phyloP scores from a whole-genome alignment of 2,113 vertebrate genomes.

The Erythrocebus patas region DNA sequence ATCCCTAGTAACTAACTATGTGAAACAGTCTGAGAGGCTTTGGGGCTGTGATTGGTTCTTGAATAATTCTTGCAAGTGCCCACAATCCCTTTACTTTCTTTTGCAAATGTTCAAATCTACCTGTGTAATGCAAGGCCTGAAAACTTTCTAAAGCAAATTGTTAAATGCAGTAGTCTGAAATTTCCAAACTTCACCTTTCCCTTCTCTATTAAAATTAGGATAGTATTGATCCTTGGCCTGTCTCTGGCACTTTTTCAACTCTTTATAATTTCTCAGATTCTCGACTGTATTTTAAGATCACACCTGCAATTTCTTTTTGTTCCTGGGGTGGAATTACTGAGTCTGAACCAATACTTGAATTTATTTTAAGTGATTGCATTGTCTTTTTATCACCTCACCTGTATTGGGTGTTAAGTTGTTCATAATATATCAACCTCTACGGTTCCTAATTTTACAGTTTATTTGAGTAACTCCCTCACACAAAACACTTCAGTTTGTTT shows the following conservation, averaged over 20 bases:
- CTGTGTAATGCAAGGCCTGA: not conserved
- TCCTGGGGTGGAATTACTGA: not conserved
- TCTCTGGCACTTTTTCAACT: not conserved
- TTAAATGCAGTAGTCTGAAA: not conserved
- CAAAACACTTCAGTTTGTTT: not conserved
- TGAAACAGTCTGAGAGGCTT: not conserved
- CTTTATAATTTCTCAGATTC: not conserved
- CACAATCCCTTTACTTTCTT: not conserved
- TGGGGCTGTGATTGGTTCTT: not conserved
- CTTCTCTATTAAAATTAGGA: not conserved
- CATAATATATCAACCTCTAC: not conserved
- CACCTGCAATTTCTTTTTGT: not conserved
- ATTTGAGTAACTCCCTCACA: not conserved
- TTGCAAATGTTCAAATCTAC: not conserved
- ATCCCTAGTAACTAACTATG: not conserved
- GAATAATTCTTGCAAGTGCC: not conserved
- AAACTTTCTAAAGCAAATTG: not conserved
- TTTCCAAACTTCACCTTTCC: not conserved
- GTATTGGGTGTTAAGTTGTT: not conserved
- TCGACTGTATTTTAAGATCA: not conserved
- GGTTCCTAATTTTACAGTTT: not conserved
- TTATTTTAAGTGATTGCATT: not conserved
- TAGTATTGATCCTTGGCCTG: not conserved
- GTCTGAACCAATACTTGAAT: not conserved
- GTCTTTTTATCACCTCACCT: not conserved